phyloP scores from a whole-genome alignment of 2,113 vertebrate genomes.

The Gracilinanus agilis region DNA sequence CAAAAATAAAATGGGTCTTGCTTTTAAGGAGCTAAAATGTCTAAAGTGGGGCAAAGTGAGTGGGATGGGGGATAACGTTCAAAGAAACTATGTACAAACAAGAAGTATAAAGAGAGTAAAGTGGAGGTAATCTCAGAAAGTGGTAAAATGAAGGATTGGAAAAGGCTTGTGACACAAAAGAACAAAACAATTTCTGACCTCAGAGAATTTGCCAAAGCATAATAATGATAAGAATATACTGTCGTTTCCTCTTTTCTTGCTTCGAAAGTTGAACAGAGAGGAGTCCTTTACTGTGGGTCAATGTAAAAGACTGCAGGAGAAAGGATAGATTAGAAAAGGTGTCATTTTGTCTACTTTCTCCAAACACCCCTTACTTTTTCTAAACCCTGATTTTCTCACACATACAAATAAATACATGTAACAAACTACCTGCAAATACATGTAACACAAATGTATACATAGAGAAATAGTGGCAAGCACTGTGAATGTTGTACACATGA shows the following conservation, averaged over 20 bases:
- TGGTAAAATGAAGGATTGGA: not conserved
- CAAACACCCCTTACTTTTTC: not conserved
- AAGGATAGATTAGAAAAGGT: not conserved
- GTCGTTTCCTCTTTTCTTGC: not conserved
- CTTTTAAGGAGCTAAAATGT: not conserved
- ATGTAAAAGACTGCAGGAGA: not conserved
- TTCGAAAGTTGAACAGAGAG: not conserved
- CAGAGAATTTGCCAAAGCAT: not conserved
- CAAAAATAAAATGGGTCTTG: not conserved
- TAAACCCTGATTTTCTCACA: not conserved
- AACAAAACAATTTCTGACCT: not conserved
- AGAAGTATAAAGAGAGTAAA: not conserved
- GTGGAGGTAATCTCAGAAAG: not conserved
- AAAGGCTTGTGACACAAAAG: not conserved
- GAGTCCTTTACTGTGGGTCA: not conserved
- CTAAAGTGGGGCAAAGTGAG: not conserved
- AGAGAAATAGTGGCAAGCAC: not conserved
- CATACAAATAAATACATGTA: not conserved
- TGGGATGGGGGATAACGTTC: not conserved
- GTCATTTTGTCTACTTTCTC: not conserved
- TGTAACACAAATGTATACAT: not conserved
- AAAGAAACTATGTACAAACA: not conserved
- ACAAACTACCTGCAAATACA: not conserved
- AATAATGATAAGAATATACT: not conserved
- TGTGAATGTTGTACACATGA: not conserved